These are phyloP conservation scores for Tachystola acroxantha DNA, from an alignment of 2,888 invertebrate genomes.

Conservation along the genomic window DNA sequence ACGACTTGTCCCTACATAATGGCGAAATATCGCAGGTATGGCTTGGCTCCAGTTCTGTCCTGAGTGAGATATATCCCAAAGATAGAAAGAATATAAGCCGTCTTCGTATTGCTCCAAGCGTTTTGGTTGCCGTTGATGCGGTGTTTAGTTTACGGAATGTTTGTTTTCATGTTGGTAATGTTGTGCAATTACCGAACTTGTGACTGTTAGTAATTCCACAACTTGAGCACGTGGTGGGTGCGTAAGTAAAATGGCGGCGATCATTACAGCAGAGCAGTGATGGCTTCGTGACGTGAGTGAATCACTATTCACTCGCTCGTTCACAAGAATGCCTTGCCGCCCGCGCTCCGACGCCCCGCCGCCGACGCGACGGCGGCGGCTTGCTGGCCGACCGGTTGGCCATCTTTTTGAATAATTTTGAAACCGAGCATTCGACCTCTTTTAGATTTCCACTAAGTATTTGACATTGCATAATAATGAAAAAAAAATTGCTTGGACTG, in stretches of 20 bases:
- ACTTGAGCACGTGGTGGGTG: constrained; percentile 56
- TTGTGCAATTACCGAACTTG: too few relatives aligned
- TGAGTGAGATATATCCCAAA: background rate
- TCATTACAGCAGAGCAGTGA: constrained; percentile 16
- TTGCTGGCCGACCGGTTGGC: background rate
- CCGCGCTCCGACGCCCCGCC: constrained; percentile 11
- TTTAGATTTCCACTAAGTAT: too few relatives aligned
- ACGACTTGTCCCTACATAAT: constrained; percentile 46
- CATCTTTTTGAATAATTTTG: too few relatives aligned
- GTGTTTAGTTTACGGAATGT: too few relatives aligned
- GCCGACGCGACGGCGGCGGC: background rate
- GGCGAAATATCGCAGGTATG: constrained; percentile 64
- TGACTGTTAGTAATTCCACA: too few relatives aligned
- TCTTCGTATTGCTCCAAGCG: too few relatives aligned
- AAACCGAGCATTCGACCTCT: too few relatives aligned
- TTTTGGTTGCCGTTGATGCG: too few relatives aligned
- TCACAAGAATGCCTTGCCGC: constrained; percentile 5
- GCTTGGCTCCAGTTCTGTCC: constrained; percentile 11
- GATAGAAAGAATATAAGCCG: too few relatives aligned
- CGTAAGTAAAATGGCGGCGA: constrained; percentile 67
- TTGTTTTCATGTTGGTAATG: too few relatives aligned
- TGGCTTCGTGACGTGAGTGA: constrained; percentile 22
- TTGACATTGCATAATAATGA: too few relatives aligned
- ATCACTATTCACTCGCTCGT: constrained; percentile 18
- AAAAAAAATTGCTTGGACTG: too few relatives aligned